These are phyloP conservation scores for Eulemur macaco DNA, from an alignment of 2,113 vertebrate species.

Conservation along the genomic window DNA sequence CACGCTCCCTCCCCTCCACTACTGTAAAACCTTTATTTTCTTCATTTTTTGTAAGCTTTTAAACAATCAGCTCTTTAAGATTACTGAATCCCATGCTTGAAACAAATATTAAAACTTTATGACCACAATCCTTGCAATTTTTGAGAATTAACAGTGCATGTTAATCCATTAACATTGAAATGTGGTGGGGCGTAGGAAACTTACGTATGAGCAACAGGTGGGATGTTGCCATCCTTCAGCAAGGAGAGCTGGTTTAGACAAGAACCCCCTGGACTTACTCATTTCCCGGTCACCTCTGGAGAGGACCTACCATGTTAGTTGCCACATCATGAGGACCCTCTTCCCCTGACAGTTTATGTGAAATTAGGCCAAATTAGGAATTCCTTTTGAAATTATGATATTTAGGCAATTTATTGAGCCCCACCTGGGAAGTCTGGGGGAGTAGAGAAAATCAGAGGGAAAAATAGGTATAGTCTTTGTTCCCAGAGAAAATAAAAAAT, in stretches of 20 bases:
- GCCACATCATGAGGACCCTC: accelerated
- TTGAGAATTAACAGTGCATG: too few species aligned
- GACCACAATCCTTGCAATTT: background rate
- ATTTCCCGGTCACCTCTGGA: accelerated
- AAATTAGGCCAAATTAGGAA: background rate
- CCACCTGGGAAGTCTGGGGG: background rate
- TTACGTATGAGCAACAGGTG: accelerated
- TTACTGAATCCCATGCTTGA: background rate
- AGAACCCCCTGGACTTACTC: background rate
- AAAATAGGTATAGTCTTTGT: background rate
- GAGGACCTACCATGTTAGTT: accelerated
- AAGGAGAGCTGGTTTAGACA: accelerated
- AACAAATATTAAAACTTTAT: background rate
- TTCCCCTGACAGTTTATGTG: accelerated
- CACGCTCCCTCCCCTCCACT: background rate
- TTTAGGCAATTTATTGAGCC: background rate
- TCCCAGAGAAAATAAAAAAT: background rate
- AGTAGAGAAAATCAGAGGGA: background rate
- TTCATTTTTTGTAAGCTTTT: background rate
- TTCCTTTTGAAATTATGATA: background rate
- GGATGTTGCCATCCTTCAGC: accelerated
- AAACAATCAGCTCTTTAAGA: background rate
- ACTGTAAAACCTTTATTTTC: background rate
- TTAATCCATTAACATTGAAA: background rate
- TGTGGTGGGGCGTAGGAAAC: accelerated